These are phyloP conservation scores for Parthenolecanium corni DNA, from an alignment of 2,888 invertebrate genomes.

Conservation along the genomic window DNA sequence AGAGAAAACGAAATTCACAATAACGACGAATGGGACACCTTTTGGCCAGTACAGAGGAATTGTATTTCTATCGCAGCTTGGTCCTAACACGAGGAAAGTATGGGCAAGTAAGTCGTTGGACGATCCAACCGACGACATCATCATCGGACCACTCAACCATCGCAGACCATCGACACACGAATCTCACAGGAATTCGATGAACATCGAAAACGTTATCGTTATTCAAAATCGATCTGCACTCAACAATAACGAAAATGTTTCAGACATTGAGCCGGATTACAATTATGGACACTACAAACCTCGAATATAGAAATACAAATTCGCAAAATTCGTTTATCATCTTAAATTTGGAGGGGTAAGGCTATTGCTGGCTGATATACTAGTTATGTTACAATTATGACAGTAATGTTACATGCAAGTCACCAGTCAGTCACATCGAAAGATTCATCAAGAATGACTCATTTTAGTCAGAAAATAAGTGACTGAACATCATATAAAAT, in stretches of 20 bases:
- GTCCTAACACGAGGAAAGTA: conserved; percentile 12
- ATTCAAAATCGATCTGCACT: background rate
- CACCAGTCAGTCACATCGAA: no score
- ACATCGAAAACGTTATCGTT: conserved; percentile 13
- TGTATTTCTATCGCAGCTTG: conserved; percentile 21
- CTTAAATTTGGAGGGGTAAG: no score
- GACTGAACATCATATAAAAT: no score
- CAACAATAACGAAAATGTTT: background rate
- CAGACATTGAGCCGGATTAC: conserved; percentile 13
- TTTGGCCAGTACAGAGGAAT: conserved; percentile 23
- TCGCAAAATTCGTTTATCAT: no score
- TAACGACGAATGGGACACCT: conserved; percentile 22
- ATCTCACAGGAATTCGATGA: background rate
- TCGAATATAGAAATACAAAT: no score
- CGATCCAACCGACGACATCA: conserved; percentile 11
- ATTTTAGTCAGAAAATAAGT: no score
- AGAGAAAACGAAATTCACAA: conserved; percentile 22
- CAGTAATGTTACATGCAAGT: no score
- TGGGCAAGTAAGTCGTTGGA: conserved; percentile 4
- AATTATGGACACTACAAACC: conserved; percentile 16
- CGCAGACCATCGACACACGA: background rate
- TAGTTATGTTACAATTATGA: no score
- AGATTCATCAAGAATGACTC: no score
- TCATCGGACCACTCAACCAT: conserved; percentile 15
- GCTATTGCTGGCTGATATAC: no score